phyloP scores from a whole-genome alignment of 2,113 vertebrate species.

The Sporophila hypoxantha region DNA sequence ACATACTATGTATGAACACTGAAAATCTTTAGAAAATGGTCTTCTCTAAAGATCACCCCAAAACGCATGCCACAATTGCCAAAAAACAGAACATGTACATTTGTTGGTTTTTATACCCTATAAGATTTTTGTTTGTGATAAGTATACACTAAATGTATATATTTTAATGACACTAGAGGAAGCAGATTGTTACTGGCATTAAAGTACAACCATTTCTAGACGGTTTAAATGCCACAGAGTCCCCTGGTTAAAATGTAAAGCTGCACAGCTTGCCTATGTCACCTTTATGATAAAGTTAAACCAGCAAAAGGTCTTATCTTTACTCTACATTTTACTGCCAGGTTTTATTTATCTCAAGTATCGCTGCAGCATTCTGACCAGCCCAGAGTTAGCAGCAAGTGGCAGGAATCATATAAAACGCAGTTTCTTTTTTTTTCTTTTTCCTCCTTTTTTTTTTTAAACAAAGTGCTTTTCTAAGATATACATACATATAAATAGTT shows the following conservation, averaged over 20 bases:
- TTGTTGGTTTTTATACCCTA: conserved; percentile 66
- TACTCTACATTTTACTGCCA: conserved; percentile 83
- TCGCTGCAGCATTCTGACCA: conserved; percentile 97
- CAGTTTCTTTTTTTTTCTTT: conserved; percentile 67
- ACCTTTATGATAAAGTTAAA: conserved; percentile 80
- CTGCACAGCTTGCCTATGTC: conserved; percentile 95
- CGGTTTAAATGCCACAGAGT: conserved; percentile 99
- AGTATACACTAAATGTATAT: conserved; percentile 84
- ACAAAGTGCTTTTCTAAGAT: conserved; percentile 98
- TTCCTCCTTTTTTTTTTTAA: conserved; percentile 72
- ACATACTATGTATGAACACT: conserved; percentile 77
- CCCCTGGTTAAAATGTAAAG: conserved; percentile 97
- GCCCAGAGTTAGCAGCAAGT: conserved; percentile 98
- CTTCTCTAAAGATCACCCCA: conserved; percentile 70
- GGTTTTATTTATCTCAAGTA: conserved; percentile 89
- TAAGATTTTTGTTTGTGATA: conserved; percentile 80
- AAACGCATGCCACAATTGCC: conserved; percentile 75
- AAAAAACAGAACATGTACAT: conserved; percentile 77
- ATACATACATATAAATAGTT: conserved; percentile 92
- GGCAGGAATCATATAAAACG: conserved; percentile 93
- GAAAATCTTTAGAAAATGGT: conserved; percentile 69
- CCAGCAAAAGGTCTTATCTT: conserved; percentile 76
- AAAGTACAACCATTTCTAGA: conserved; percentile 94
- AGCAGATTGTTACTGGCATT: conserved; percentile 96
- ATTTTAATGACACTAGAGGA: conserved; percentile 84